Percentiles rank a stretch among this genome's conserved stretches.
These are phyloP conservation scores for Lepidocolaptes lacrymiger DNA, from an alignment of 2,797 vertebrate species.

Conservation along the genomic window DNA sequence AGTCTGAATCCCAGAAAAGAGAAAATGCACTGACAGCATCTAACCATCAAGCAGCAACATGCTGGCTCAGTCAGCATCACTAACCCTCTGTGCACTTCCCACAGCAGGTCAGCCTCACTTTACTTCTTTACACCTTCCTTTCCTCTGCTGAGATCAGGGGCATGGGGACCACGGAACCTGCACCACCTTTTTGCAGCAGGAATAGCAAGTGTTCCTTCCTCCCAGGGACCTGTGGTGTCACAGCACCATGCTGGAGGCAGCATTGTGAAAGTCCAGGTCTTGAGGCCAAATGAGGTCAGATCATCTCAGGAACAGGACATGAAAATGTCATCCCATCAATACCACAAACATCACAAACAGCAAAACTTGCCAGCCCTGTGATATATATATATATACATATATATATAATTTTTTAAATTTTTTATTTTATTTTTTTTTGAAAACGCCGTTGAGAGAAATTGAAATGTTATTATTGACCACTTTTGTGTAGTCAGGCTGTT, in stretches of 20 bases:
- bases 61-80: neutral
- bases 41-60: neutral
- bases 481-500: neutral
- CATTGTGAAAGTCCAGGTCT: neutral
- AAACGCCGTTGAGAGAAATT: neutral
- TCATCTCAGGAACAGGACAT: neutral
- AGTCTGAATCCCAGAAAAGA: neutral
- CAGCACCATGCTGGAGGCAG: neutral
- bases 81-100: neutral
- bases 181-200: neutral
- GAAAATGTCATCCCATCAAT: neutral
- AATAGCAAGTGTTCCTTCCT: fast-evolving
- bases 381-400: too few relatives aligned
- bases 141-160: neutral
- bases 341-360: neutral
- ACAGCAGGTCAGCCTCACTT: neutral
- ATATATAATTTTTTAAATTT: too few relatives aligned
- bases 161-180: neutral
- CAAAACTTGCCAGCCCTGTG: neutral
- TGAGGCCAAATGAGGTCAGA: neutral
- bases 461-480: neutral
- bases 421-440: neutral
- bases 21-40: neutral
- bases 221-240: neutral
- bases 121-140: neutral